phyloP scores from a whole-genome alignment of 1,140 invertebrate genomes.

The Pseudomyrmex concolor region DNA sequence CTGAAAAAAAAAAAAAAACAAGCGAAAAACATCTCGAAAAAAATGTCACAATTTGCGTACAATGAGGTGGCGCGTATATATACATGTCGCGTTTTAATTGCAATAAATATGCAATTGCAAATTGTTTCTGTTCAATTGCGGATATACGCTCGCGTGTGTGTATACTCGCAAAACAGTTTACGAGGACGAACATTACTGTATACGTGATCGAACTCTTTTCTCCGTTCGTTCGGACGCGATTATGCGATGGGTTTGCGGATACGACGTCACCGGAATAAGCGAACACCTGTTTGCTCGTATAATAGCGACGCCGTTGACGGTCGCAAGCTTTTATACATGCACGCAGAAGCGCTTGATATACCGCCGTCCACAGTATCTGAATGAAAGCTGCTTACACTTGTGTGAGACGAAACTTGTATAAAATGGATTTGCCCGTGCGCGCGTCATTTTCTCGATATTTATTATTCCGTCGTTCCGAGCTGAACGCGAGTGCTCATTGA shows the following conservation, averaged over 20 bases:
- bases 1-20: too few relatives aligned
- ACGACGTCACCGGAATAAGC: conserved; percentile 49
- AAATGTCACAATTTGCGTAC: too few relatives aligned
- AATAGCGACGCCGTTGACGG: conserved; percentile 31
- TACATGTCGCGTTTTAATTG: background rate
- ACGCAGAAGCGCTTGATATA: conserved; percentile 22
- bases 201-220: conserved; percentile 27
- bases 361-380: conserved; percentile 24
- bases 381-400: conserved; percentile 22
- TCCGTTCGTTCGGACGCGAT: conserved; percentile 12
- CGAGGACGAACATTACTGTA: background rate
- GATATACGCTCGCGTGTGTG: background rate
- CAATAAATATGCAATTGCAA: background rate
- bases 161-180: conserved; percentile 14
- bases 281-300: conserved; percentile 54
- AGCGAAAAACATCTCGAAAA: too few relatives aligned
- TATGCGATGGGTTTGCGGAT: conserved; percentile 39
- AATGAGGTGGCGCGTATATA: too few relatives aligned
- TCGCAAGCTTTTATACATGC: conserved; percentile 20
- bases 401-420: conserved; percentile 23
- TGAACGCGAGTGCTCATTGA: conserved; percentile 24
- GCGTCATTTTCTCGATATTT: conserved; percentile 31
- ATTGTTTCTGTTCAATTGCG: background rate
- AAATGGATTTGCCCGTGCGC: conserved; percentile 12
- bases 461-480: conserved; percentile 24